A percentile compares a stretch with the other conserved stretches of the same genome.
These are phyloP conservation scores for Metridium senile DNA, from an alignment of 92 coral and sea anemone species.

Conservation along the genomic window DNA sequence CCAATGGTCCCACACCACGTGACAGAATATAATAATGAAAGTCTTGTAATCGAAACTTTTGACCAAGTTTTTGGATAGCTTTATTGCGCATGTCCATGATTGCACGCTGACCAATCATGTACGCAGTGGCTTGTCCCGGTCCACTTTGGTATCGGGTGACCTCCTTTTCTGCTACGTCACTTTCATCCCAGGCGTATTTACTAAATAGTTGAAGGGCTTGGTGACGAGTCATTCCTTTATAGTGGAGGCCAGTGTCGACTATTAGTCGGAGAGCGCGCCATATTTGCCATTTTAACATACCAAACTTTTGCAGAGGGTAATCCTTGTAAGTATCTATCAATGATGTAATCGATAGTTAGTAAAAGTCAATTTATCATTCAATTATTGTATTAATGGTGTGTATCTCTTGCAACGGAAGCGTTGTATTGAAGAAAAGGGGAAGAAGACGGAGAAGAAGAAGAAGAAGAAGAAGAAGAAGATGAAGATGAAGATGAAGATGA, in stretches of 20 bases:
- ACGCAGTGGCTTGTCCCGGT: slow-evolving; percentile 97
- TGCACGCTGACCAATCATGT: slow-evolving; percentile 97
- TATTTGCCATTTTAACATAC: slow-evolving; percentile 96
- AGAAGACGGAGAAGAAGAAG: no score
- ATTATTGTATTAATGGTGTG: background rate
- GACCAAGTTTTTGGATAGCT: slow-evolving; percentile 67
- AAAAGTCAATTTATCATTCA: background rate
- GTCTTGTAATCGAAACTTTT: slow-evolving; percentile 66
- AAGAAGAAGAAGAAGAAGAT: no score
- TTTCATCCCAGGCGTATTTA: slow-evolving; percentile 91
- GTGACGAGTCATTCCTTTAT: slow-evolving; percentile 84
- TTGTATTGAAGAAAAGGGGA: no score
- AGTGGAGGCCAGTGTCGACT: slow-evolving; percentile 94
- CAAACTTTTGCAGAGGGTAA: slow-evolving; percentile 64
- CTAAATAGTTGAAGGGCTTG: slow-evolving; percentile 74
- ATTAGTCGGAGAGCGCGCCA: slow-evolving; percentile 97
- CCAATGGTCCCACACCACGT: slow-evolving; percentile 80
- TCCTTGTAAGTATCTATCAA: slow-evolving; percentile 55
- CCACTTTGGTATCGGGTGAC: slow-evolving; percentile 95
- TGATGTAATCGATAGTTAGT: background rate
- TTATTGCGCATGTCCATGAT: slow-evolving; percentile 67
- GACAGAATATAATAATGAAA: slow-evolving; percentile 88
- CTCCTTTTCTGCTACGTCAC: slow-evolving; percentile 92
- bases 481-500: no score
- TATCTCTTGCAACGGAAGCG: background rate